Evolutionary conservation across 2,113 vertebrate species (phyloP).

Genomic region (Ophthalmolycus amberensis): DNA sequence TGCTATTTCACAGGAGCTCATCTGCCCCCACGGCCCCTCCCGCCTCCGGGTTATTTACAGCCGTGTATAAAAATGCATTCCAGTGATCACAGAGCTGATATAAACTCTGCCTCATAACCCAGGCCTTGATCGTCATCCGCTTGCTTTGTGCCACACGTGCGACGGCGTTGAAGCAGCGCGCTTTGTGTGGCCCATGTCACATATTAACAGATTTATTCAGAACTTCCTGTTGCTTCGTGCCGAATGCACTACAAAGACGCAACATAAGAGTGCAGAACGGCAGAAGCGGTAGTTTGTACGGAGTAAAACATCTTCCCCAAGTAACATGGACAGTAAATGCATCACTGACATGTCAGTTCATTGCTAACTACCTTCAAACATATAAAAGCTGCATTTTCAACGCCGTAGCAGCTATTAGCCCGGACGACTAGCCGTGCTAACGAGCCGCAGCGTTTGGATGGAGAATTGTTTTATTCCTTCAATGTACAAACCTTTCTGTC

Average conservation of each 20-base stretch:
- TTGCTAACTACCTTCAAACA: not conserved
- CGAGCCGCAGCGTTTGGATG: not conserved
- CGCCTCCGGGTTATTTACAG: conserved; percentile 51
- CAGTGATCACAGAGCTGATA: conserved; percentile 53
- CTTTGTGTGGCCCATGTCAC: conserved; percentile 13
- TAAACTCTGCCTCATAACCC: conserved; percentile 59
- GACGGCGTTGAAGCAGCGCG: not conserved
- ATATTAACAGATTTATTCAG: conserved; percentile 35
- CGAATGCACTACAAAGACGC: not conserved
- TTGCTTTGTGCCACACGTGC: conserved; percentile 24
- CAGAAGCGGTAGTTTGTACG: no score
- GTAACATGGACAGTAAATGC: not conserved
- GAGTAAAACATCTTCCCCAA: not conserved
- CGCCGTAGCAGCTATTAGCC: not conserved
- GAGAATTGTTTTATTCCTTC: conserved; percentile 9
- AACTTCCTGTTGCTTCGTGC: not conserved
- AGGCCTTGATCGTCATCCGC: conserved; percentile 27
- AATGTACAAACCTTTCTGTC: conserved; percentile 45
- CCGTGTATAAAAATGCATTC: conserved; percentile 46
- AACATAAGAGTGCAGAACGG: not conserved
- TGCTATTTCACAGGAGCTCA: conserved; percentile 44
- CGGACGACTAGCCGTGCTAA: not conserved
- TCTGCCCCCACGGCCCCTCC: conserved; percentile 34
- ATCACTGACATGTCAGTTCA: not conserved
- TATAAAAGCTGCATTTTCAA: not conserved